Conservation (phyloP, 2,888 invertebrate species). For the Synanthedon tipuliformis region DNA sequence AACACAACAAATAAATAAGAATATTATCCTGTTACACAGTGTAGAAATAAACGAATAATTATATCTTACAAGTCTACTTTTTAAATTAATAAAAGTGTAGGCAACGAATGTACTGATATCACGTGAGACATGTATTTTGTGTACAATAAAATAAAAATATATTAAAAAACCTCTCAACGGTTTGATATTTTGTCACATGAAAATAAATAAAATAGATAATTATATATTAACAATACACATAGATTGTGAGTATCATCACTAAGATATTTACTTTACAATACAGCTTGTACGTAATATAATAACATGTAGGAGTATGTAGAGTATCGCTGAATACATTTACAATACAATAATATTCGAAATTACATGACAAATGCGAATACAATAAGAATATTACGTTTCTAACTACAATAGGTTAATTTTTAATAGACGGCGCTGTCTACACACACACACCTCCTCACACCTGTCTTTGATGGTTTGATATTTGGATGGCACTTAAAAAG, state of each 20-base stretch:
- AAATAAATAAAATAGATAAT: not conserved
- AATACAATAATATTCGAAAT: not conserved
- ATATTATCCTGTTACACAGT: not conserved
- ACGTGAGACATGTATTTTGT: not conserved
- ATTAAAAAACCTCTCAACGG: not conserved
- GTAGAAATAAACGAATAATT: no score
- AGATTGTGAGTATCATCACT: not conserved
- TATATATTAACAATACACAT: not conserved
- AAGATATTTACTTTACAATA: not conserved
- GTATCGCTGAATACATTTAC: not conserved
- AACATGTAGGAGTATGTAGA: no score
- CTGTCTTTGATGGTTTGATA: no score
- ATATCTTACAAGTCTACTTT: not conserved
- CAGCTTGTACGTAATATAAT: no score
- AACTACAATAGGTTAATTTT: no score
- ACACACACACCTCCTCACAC: no score
- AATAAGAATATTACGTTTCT: conserved; percentile 1
- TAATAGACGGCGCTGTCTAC: no score
- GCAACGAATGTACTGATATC: not conserved
- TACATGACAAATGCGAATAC: not conserved
- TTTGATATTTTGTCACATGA: not conserved
- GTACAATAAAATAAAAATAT: not conserved
- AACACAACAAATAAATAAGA: conserved; percentile 30
- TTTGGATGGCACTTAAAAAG: no score
- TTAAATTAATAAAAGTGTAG: not conserved